Evolutionary conservation across 2,797 vertebrate species (phyloP).

Genomic region (Gymnoscopelus braueri): DNA sequence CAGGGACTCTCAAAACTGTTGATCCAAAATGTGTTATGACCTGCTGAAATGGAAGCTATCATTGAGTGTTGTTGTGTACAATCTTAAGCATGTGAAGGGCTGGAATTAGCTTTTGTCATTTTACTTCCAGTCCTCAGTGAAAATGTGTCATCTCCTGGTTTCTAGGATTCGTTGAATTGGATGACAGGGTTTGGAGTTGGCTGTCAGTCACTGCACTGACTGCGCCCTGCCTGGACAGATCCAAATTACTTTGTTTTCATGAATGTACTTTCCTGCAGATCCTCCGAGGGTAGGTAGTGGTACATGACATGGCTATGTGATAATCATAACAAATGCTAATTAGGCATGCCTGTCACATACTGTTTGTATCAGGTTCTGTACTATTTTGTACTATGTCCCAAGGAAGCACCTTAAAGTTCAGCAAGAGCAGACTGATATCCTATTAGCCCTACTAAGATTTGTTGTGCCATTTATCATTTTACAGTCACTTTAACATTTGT

Average conservation of each 20-base stretch:
- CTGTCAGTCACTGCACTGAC: slow-evolving; percentile 2
- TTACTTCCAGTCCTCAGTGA: not conserved
- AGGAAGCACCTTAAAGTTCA: slow-evolving; percentile 61
- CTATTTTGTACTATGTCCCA: slow-evolving; percentile 15
- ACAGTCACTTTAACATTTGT: not conserved
- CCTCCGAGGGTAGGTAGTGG: no score
- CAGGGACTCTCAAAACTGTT: slow-evolving; percentile 7
- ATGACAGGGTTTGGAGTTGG: not conserved
- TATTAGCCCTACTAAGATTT: slow-evolving; percentile 19
- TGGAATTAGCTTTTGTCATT: not conserved
- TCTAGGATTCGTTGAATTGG: not conserved
- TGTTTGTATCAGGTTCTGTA: slow-evolving; percentile 8
- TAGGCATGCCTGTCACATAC: no score
- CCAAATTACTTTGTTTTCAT: not conserved
- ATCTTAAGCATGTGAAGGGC: not conserved
- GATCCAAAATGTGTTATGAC: not conserved
- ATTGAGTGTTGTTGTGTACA: not conserved
- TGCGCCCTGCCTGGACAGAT: not conserved
- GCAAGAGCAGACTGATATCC: not conserved
- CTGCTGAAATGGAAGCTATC: slow-evolving; percentile 1
- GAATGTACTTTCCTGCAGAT: no score
- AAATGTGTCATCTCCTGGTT: not conserved
- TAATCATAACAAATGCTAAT: no score
- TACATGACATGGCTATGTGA: no score
- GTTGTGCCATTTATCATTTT: slow-evolving; percentile 5